Conservation (phyloP, 2,888 invertebrate species). For the Rapana venosa region DNA sequence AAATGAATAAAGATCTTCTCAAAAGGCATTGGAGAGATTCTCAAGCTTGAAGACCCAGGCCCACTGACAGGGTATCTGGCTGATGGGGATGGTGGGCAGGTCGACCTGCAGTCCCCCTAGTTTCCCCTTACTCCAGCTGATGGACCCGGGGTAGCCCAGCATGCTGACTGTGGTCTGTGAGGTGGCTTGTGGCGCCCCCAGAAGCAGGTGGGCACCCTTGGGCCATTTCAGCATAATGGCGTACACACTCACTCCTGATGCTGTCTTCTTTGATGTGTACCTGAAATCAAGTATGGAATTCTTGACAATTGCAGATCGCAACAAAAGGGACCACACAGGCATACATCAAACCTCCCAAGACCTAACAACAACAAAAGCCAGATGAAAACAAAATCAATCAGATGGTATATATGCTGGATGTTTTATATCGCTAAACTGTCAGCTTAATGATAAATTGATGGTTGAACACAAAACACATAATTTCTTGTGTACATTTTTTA, state of each 20-base stretch:
- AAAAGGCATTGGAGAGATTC: constrained; percentile 49
- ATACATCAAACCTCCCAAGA: too few relatives aligned
- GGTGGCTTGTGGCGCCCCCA: constrained; percentile 78
- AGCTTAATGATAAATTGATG: too few relatives aligned
- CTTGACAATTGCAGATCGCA: too few relatives aligned
- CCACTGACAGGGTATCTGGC: constrained; percentile 59
- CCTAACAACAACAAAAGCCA: too few relatives aligned
- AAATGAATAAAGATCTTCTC: not conserved
- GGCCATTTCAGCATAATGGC: constrained; percentile 87
- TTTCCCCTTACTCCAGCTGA: constrained; percentile 39
- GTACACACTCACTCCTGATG: constrained; percentile 80
- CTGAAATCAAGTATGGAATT: constrained; percentile 35
- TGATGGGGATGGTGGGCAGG: constrained; percentile 56
- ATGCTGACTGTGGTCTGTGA: constrained; percentile 77
- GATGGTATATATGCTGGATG: too few relatives aligned
- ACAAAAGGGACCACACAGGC: too few relatives aligned
- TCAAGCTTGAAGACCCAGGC: constrained; percentile 68
- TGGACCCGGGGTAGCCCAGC: constrained; percentile 78
- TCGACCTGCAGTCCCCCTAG: constrained; percentile 57
- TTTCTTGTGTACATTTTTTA: too few relatives aligned
- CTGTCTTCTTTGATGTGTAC: constrained; percentile 54
- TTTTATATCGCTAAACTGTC: too few relatives aligned
- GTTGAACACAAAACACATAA: too few relatives aligned
- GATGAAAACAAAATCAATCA: too few relatives aligned
- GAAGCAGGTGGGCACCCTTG: constrained; percentile 79